A percentile compares a stretch with the other conserved stretches of the same genome.
These are phyloP conservation scores for Seira ritae DNA, from an alignment of 2,888 invertebrate species.

Conservation along the genomic window DNA sequence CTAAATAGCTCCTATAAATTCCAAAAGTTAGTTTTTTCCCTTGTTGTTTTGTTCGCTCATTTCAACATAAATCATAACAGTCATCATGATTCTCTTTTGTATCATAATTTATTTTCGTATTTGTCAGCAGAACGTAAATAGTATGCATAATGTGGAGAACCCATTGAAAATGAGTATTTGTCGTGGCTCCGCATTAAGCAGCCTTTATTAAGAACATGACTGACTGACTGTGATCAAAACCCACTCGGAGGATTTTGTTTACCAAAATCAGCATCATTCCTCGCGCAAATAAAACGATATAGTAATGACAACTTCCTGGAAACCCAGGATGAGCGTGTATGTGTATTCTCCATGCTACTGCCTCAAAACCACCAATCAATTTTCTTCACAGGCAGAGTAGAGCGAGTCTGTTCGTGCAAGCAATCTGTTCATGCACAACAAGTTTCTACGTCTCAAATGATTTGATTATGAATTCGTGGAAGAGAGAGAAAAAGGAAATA, in stretches of 20 bases:
- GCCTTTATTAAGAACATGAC: background rate
- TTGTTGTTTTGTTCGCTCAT: no score
- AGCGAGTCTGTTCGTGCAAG: no score
- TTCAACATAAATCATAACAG: slow-evolving; percentile 7
- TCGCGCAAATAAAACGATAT: background rate
- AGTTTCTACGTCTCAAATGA: slow-evolving; percentile 5
- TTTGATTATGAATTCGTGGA: slow-evolving; percentile 11
- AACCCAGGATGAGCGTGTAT: no score
- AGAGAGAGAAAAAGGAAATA: background rate
- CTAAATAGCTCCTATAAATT: slow-evolving; percentile 12
- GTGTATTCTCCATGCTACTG: background rate
- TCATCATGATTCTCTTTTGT: background rate
- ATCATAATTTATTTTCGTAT: background rate
- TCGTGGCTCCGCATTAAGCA: slow-evolving; percentile 19
- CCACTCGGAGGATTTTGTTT: background rate
- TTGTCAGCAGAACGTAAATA: slow-evolving; percentile 12
- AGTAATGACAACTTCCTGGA: background rate
- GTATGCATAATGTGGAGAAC: background rate
- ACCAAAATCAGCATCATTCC: background rate
- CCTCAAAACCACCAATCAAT: background rate
- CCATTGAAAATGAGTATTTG: slow-evolving; percentile 11
- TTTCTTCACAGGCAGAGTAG: background rate
- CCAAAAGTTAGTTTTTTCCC: background rate
- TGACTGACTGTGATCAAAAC: background rate
- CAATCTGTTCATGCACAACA: background rate